These are phyloP conservation scores for Aphidius gifuensis DNA, from an alignment of 1,140 invertebrate species.

Conservation along the genomic window DNA sequence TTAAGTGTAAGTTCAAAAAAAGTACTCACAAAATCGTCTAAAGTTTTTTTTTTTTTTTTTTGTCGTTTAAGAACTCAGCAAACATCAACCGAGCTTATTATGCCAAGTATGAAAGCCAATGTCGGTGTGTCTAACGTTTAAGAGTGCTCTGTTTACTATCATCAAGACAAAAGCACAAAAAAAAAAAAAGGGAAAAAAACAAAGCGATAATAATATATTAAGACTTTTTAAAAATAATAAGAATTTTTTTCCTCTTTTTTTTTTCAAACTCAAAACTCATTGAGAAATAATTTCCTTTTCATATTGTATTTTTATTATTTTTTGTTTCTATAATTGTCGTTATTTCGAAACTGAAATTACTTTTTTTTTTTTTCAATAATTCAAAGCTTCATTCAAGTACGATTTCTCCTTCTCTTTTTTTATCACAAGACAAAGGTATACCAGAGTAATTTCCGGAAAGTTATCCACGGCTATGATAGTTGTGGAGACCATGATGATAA, in stretches of 20 bases:
- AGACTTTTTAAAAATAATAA: too few relatives aligned
- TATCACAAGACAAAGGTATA: constrained; percentile 12
- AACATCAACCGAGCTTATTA: constrained; percentile 38
- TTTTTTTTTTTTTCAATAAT: constrained; percentile 15
- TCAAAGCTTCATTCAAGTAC: constrained; percentile 3
- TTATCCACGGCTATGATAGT: constrained; percentile 12
- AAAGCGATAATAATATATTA: background rate
- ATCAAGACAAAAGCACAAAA: constrained; percentile 2
- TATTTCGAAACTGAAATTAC: constrained; percentile 10
- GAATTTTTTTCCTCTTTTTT: too few relatives aligned
- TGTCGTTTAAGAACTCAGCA: constrained; percentile 34
- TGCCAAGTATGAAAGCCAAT: constrained; percentile 26
- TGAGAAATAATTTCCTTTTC: too few relatives aligned
- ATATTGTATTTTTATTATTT: too few relatives aligned
- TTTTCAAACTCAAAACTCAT: too few relatives aligned
- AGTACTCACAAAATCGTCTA: constrained; percentile 13
- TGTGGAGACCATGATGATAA: background rate
- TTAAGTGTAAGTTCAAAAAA: constrained; percentile 9
- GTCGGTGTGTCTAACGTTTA: constrained; percentile 9
- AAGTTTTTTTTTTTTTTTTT: background rate
- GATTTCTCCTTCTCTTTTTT: background rate
- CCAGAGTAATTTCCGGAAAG: constrained; percentile 18
- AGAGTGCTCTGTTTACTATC: background rate
- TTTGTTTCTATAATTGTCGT: too few relatives aligned
- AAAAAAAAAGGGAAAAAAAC: background rate